phyloP scores from a whole-genome alignment of 2,888 invertebrate species.

The Sipha maydis region DNA sequence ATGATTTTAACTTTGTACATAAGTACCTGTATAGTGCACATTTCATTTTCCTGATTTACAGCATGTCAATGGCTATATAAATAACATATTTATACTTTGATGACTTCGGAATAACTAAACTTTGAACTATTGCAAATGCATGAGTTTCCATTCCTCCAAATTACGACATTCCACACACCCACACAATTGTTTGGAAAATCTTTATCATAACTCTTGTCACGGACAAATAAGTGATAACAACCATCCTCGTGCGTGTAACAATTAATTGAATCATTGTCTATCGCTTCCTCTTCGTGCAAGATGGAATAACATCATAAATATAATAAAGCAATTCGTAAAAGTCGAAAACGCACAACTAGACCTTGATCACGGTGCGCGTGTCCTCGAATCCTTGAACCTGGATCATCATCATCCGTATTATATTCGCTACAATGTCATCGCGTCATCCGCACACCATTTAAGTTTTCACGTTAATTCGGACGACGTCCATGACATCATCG shows the following conservation, averaged over 20 bases:
- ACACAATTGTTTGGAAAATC: neutral
- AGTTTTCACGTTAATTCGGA: neutral
- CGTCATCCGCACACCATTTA: slow-evolving; percentile 32
- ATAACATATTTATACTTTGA: no score
- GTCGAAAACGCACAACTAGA: slow-evolving; percentile 25
- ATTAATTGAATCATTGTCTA: neutral
- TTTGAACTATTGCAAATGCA: no score
- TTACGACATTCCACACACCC: no score
- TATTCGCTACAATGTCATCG: slow-evolving; percentile 39
- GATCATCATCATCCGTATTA: neutral
- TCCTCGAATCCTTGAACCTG: slow-evolving; percentile 59
- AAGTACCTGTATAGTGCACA: no score
- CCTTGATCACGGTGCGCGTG: slow-evolving; percentile 27
- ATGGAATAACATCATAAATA: neutral
- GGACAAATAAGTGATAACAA: neutral
- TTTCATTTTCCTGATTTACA: no score
- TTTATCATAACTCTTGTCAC: neutral
- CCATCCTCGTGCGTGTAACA: neutral
- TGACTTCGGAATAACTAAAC: no score
- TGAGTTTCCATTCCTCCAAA: no score
- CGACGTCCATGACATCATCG: slow-evolving; percentile 47
- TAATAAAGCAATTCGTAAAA: neutral
- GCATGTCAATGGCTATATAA: no score
- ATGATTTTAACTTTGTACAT: no score
- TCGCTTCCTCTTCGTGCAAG: slow-evolving; percentile 33